phyloP scores from a whole-genome alignment of 2,888 invertebrate genomes.

The Protodeltote pygarga region DNA sequence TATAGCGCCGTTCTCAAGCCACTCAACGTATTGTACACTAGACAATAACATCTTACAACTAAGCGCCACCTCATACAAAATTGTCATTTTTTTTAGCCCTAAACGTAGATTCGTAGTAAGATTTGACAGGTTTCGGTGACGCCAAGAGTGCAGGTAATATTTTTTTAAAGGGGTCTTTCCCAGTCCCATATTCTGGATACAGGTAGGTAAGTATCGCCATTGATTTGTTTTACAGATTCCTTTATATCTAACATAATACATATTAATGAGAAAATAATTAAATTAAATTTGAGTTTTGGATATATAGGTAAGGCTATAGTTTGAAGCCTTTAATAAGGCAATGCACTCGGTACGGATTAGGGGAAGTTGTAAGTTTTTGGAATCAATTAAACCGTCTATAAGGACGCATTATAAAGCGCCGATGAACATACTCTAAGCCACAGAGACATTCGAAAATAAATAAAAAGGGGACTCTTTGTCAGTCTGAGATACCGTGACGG shows the following conservation, averaged over 20 bases:
- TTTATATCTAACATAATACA: slow-evolving; percentile 13
- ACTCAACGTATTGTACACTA: slow-evolving; percentile 60
- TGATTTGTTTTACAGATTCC: slow-evolving; percentile 48
- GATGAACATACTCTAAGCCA: too few species aligned
- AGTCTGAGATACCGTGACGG: too few species aligned
- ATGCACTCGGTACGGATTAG: too few species aligned
- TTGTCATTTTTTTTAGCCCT: slow-evolving; percentile 63
- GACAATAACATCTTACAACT: slow-evolving; percentile 65
- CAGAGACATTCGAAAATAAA: too few species aligned
- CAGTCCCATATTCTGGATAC: slow-evolving; percentile 53
- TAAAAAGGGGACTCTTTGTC: too few species aligned
- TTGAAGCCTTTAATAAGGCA: too few species aligned
- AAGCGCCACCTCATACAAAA: slow-evolving; percentile 77
- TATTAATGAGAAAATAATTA: too few species aligned
- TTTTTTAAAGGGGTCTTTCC: slow-evolving; percentile 71
- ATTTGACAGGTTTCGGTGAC: slow-evolving; percentile 63
- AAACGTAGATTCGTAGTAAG: slow-evolving; percentile 78
- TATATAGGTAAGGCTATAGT: too few species aligned
- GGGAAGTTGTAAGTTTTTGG: too few species aligned
- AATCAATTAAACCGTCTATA: too few species aligned
- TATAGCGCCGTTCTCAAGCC: slow-evolving; percentile 59
- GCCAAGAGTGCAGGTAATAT: slow-evolving; percentile 68
- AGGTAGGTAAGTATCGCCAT: slow-evolving; percentile 50
- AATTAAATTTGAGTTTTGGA: too few species aligned
- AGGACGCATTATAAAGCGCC: too few species aligned